phyloP scores from a whole-genome alignment of 1,140 invertebrate genomes.

The Trichoplusia ni region DNA sequence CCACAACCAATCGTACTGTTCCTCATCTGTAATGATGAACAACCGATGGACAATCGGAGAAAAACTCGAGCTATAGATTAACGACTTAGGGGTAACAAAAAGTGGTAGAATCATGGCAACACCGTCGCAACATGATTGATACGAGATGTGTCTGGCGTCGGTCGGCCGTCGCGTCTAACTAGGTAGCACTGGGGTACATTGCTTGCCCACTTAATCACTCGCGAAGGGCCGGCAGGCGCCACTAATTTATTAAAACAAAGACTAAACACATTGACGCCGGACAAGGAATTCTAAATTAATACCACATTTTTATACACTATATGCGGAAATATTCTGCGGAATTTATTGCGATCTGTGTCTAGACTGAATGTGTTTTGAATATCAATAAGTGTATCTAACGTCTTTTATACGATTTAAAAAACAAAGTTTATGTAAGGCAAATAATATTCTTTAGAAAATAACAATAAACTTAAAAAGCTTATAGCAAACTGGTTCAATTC shows the following conservation, averaged over 20 bases:
- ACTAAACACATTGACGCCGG: neutral
- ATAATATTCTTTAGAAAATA: too few species aligned
- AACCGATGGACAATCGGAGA: neutral
- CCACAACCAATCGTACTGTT: too few species aligned
- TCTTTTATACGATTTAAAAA: neutral
- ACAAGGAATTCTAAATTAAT: neutral
- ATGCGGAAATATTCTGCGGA: slow-evolving; percentile 5
- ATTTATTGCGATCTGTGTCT: slow-evolving; percentile 2
- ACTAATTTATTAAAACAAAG: slow-evolving; percentile 2
- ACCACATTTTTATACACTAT: neutral
- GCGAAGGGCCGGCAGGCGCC: neutral
- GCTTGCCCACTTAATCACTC: slow-evolving; percentile 1
- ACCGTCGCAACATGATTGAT: slow-evolving; percentile 16
- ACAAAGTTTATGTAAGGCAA: neutral
- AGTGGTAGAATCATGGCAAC: slow-evolving; percentile 16
- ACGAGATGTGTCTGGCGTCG: slow-evolving; percentile 14
- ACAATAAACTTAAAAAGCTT: too few species aligned
- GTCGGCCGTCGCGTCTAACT: slow-evolving; percentile 16
- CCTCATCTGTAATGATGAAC: too few species aligned
- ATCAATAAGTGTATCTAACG: neutral
- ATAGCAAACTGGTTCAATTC: too few species aligned
- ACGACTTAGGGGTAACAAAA: slow-evolving; percentile 1
- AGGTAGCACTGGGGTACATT: slow-evolving; percentile 11
- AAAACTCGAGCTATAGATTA: neutral
- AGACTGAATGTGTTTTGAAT: neutral